A percentile compares a stretch with the other conserved stretches of the same genome.
phyloP scores from a whole-genome alignment of 2,888 invertebrate genomes.

The Osmoderma eremita region DNA sequence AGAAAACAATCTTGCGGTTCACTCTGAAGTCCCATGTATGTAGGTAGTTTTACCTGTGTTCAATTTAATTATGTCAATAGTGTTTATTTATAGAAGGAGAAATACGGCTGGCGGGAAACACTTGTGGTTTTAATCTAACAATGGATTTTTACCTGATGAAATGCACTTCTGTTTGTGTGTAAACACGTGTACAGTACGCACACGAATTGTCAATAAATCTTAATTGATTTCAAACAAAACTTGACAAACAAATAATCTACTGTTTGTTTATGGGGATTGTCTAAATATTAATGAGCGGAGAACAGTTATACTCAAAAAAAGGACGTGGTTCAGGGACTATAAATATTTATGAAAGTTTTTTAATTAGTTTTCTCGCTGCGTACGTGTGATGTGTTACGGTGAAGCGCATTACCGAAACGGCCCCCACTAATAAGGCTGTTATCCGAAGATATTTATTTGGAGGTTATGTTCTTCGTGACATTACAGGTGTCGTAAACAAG shows the following conservation, averaged over 20 bases:
- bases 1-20: conserved; percentile 19
- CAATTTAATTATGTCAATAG: conserved; percentile 14
- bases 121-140: conserved; percentile 12
- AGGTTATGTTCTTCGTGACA: too few species aligned
- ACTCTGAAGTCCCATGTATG: conserved; percentile 2
- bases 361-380: neutral
- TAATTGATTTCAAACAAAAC: conserved; percentile 19
- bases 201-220: conserved; percentile 15
- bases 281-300: neutral
- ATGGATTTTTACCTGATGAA: conserved; percentile 10
- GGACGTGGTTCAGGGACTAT: conserved; percentile 7
- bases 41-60: neutral
- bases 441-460: too few species aligned
- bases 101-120: conserved; percentile 2
- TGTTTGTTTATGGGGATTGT: conserved; percentile 7
- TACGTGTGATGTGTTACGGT: too few species aligned
- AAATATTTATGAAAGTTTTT: conserved; percentile 12
- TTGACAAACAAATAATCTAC: conserved; percentile 3
- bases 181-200: neutral
- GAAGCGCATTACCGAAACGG: too few species aligned
- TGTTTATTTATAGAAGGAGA: conserved; percentile 4
- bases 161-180: neutral
- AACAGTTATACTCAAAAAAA: conserved; percentile 3
- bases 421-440: too few species aligned
- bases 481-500: too few species aligned